Evolutionary conservation across 2,888 invertebrate species (phyloP), one percentile per base, ranked within the genome.

Genomic region (Diplolepis rosae): DNA sequence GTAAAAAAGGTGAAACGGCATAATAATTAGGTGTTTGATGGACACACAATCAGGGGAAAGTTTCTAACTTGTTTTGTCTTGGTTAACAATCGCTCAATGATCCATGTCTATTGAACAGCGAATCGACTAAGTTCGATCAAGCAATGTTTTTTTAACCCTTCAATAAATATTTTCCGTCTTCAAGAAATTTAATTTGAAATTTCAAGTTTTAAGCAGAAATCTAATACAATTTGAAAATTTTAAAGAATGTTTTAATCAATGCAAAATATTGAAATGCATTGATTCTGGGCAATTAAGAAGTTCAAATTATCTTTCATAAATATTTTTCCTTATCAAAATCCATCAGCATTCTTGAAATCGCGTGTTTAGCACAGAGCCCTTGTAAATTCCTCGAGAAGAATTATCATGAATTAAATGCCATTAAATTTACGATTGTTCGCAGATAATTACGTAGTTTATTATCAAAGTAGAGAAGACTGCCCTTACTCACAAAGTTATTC

Each of bases 361-460:
- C 56, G 22, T 61, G 56, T 13, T 35, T n/a, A 32, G 7, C 22
- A 39, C 35, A 18, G n/a, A 61, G 24, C 61, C 61, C 61, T 61
- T 61, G 61, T 39, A 56, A 56, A 35, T 9, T 56, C 39, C 24
- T n/a, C n/a, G 9, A n/a, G n/a, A 61, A n/a, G 35, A 82, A 84
- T 85, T 80, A 82, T 83, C 79, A 77, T 80, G 81, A 84, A 85
- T 85, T 84, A 85, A 85, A 85, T 79, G 79, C 80, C 77, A 82
- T 82, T 81, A 82, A 82, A 83, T 83, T 80, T 82, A 76, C 82
- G 82, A 83, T 80, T 83, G 79, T 75, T 75, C 79, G 79, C 77
- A 27, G 61, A 61, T 61, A 61, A 61, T 61, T 61, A 61, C 39
- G 61, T 61, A 61, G 39, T 39, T 39, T 39, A 39, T 24, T 24